These are phyloP conservation scores for Macquaria australasica DNA, from an alignment of 2,113 vertebrate genomes.

Conservation along the genomic window DNA sequence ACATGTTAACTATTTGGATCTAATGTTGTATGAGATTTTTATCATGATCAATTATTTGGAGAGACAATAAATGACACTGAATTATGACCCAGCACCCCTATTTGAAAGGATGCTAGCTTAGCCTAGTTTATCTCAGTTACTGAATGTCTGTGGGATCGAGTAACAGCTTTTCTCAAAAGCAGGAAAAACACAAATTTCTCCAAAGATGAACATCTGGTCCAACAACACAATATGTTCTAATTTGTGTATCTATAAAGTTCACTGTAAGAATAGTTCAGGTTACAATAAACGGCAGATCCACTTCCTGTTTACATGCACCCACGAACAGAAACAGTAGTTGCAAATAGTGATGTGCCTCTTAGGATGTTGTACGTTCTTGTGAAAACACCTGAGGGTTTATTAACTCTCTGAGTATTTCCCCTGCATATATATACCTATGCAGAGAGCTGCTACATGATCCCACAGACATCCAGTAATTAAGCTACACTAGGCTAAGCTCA, in stretches of 20 bases:
- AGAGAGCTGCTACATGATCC: background rate
- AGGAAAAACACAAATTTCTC: background rate
- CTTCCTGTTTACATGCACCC: slow-evolving; percentile 59
- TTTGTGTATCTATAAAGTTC: background rate
- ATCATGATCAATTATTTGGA: background rate
- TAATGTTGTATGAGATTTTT: background rate
- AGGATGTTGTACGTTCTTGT: background rate
- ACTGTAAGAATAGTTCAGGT: background rate
- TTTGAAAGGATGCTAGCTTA: background rate
- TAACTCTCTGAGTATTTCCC: background rate
- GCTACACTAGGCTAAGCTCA: background rate
- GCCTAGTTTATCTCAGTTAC: background rate
- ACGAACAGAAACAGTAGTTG: background rate
- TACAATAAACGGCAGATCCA: background rate
- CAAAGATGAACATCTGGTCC: background rate
- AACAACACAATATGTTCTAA: background rate
- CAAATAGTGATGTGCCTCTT: background rate
- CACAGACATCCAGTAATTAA: slow-evolving; percentile 6
- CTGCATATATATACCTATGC: background rate
- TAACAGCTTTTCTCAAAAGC: background rate
- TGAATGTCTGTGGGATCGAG: background rate
- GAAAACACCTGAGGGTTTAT: background rate
- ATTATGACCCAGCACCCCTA: background rate
- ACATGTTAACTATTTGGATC: too few species aligned
- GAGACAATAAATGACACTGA: background rate